phyloP scores from a whole-genome alignment of 1,140 invertebrate species.

The Nylanderia fulva region DNA sequence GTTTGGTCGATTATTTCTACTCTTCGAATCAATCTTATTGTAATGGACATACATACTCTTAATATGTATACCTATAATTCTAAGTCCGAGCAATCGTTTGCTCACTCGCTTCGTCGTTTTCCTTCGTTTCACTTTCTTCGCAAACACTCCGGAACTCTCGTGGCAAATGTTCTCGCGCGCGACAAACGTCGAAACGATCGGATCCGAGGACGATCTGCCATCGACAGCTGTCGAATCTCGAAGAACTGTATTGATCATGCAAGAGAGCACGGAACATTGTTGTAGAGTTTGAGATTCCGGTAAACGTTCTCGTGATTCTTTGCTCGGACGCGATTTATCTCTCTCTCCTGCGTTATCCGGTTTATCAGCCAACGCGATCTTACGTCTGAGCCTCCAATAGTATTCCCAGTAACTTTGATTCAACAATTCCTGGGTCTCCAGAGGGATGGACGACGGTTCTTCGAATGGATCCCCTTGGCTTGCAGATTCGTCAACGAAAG shows the following conservation, averaged over 20 bases:
- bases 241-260: conserved; percentile 79
- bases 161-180: conserved; percentile 19
- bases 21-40: no score
- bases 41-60: neutral
- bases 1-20: no score
- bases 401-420: conserved; percentile 81
- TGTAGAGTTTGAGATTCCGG: conserved; percentile 75
- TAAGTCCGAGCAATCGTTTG: conserved; percentile 67
- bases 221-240: conserved; percentile 36
- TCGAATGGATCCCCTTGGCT: conserved; percentile 20
- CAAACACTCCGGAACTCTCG: conserved; percentile 41
- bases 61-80: conserved; percentile 72
- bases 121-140: conserved; percentile 57
- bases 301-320: conserved; percentile 29
- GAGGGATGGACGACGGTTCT: conserved; percentile 69
- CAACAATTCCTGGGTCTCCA: conserved; percentile 77
- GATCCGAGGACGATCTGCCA: conserved; percentile 60
- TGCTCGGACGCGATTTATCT: conserved; percentile 39
- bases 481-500: conserved; percentile 8
- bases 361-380: conserved; percentile 58
- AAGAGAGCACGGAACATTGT: conserved; percentile 78
- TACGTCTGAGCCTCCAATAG: conserved; percentile 77
- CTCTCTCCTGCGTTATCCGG: conserved; percentile 63
- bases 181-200: neutral
- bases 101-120: conserved; percentile 56